Evolutionary conservation across 2,888 invertebrate species (phyloP).

Genomic region (Tenthredo scrophulariae): DNA sequence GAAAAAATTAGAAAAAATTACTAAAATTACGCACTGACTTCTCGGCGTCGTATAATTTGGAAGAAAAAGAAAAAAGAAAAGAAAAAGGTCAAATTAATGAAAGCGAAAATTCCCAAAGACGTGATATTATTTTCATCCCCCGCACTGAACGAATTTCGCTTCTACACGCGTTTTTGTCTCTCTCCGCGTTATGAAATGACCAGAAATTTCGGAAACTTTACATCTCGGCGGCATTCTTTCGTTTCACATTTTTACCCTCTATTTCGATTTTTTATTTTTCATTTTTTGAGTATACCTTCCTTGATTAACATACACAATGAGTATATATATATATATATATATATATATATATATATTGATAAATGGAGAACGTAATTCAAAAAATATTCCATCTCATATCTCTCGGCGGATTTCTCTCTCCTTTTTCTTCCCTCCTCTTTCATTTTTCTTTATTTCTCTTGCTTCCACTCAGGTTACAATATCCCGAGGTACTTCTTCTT

Average conservation of each 20-base stretch:
- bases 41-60: slow-evolving; percentile 32
- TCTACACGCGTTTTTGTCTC: neutral
- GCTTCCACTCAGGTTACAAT: too few relatives aligned
- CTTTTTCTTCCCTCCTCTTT: too few relatives aligned
- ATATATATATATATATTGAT: neutral
- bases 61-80: neutral
- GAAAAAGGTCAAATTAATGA: slow-evolving; percentile 16
- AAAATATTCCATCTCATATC: neutral
- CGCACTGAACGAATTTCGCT: neutral
- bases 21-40: neutral
- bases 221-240: neutral
- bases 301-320: neutral
- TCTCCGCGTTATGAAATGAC: neutral
- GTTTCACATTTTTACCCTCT: neutral
- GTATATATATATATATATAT: neutral
- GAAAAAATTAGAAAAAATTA: slow-evolving; percentile 45
- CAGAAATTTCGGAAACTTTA: neutral
- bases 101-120: slow-evolving; percentile 33
- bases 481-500: too few relatives aligned
- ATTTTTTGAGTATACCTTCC: neutral
- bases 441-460: neutral
- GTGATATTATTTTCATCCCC: slow-evolving; percentile 29
- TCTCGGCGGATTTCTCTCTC: neutral
- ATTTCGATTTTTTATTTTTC: neutral
- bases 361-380: neutral